Evolutionary conservation across 2,888 invertebrate genomes (phyloP), one percentile per base, ranked within the genome.

Genomic region (Phyto melanocephala): DNA sequence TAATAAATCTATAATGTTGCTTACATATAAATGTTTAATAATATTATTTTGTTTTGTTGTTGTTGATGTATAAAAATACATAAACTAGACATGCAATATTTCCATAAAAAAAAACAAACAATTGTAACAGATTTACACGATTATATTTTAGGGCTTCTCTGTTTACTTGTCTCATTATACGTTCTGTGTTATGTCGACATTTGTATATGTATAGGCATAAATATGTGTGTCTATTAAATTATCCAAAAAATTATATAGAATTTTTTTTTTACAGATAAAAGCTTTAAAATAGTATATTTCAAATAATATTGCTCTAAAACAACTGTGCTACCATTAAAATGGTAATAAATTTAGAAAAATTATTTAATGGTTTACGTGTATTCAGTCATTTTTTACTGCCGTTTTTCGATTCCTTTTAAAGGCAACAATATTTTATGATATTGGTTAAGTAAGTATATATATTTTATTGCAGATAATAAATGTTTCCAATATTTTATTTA

Each of bases 401-500:
- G 33, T 7, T 33, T 33, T 52, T 52, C 40, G 2, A 0, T 13
- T 33, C 8, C 28, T 10, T 42, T 22, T 3, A 35, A 37, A 71
- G 47, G 45, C 45, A 10, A 50, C 1, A 20, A 45, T 45, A 22
- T 6, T 33, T 11, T 15, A 15, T 45, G 11, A 58, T 35, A 33
- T 58, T 47, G 45, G 33, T 20, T 37, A 37, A 37, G 20, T 58
- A 37, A 58, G 6, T n/a, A 20, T 13, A 17, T 58, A n/a, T 11
- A 37, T n/a, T n/a, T n/a, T n/a, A n/a, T n/a, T n/a, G 35, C 6
- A 24, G 24, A 54, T 7, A 17, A 45, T 54, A 62, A 42, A 71
- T 63, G 58, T 72, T 67, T 58, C 50, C 52, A 67, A 50, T 37
- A 62, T 54, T 52, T 67, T 37, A 62, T 74, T 80, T 68, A 20